Evolutionary conservation across 2,888 invertebrate species (phyloP).

Genomic region (Elgonia sp.): DNA sequence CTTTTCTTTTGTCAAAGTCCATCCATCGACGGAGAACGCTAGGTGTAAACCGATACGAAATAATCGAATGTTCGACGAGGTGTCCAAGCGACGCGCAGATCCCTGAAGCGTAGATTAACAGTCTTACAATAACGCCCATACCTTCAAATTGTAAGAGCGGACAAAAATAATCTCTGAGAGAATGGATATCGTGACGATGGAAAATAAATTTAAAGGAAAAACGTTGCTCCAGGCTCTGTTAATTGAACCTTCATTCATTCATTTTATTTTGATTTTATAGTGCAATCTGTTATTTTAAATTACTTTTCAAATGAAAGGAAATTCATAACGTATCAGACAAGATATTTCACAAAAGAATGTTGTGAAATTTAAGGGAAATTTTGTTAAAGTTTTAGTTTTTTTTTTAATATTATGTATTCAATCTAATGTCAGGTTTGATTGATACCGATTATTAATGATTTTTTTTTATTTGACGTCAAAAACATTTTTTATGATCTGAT

Average conservation of each 20-base stretch:
- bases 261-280: slow-evolving; percentile 2
- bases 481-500: too few species aligned
- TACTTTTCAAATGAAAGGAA: too few species aligned
- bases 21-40: slow-evolving; percentile 54
- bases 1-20: slow-evolving; percentile 65
- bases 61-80: slow-evolving; percentile 59
- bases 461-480: too few species aligned
- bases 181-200: slow-evolving; percentile 78
- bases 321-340: too few species aligned
- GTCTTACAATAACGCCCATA: slow-evolving; percentile 66
- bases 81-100: slow-evolving; percentile 53
- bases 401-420: too few species aligned
- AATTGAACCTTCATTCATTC: slow-evolving; percentile 16
- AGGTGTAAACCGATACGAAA: slow-evolving; percentile 42
- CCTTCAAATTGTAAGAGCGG: slow-evolving; percentile 64
- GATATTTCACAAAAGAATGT: too few species aligned
- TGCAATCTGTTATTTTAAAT: too few species aligned
- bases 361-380: too few species aligned
- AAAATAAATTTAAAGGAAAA: slow-evolving; percentile 84
- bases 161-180: slow-evolving; percentile 72
- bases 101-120: slow-evolving; percentile 67
- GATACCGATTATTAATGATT: too few species aligned
- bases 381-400: too few species aligned
- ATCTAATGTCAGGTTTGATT: too few species aligned
- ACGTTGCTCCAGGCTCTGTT: slow-evolving; percentile 70